Evolutionary conservation across 2,113 vertebrate genomes (phyloP), one percentile per base, ranked within the genome.

Genomic region (Podocnemis expansa): DNA sequence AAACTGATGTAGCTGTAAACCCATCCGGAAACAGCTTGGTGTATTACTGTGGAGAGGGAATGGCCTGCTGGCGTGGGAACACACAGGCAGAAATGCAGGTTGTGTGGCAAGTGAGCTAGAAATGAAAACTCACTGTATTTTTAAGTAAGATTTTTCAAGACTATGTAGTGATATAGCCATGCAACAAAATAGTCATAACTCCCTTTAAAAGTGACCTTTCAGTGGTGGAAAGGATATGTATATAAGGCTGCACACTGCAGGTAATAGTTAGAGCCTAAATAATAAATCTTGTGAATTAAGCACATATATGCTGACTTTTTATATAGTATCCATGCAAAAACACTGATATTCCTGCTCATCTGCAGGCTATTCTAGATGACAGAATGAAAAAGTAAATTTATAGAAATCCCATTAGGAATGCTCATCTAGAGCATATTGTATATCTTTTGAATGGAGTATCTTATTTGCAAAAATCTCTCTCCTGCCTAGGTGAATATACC

Each of bases 1-100:
- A 96, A 91, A 87, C 31, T 94, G 95, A 95, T 94, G 94, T 92
- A 97, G 91, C 97, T 93, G 67, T 79, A 92, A 94, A 85, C 83
- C 87, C 89, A 78, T 96, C 88, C 97, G 76, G 78, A 60, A 80
- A 80, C 87, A 94, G 92, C 85, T 76, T 52, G 10, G 27, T 90
- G 83, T 81, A 82, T 45, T 73, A 3, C 0, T 21, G 91, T n/a
- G 84, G 41, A 0, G 6, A 12, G 93, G 94, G 94, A 93, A 41
- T 3, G 8, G 25, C 45, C 55, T 90, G 92, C 95, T 34, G 5
- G 80, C 78, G 75, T 16, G 63, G 79, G 49, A 84, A 56, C 80
- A 56, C 41, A 81, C 63, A 90, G 67, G 89, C 56, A 63, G 31
- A 88, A 78, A 25, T 25, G 16, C 31, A 84, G 43, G 8, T 79